phyloP scores from a whole-genome alignment of 2,888 invertebrate genomes.

The Galerucella pusilla region DNA sequence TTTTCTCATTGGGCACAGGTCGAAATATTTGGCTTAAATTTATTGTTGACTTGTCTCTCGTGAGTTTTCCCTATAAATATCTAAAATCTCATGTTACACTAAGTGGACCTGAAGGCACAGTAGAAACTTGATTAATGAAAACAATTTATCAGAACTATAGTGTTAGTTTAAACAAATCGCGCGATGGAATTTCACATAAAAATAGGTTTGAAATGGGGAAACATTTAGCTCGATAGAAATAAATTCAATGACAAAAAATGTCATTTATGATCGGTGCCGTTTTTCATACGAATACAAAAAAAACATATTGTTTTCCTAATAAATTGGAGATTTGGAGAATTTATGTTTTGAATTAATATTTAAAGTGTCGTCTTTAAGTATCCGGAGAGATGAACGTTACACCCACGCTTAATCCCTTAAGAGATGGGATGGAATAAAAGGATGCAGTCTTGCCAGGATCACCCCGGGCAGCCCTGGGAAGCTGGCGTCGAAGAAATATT shows the following conservation, averaged over 20 bases:
- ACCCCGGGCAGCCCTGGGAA: too few species aligned
- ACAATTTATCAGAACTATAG: conserved; percentile 9
- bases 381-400: too few species aligned
- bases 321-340: too few species aligned
- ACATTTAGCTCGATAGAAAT: not conserved
- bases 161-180: not conserved
- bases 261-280: not conserved
- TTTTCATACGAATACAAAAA: too few species aligned
- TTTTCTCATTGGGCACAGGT: conserved; percentile 9
- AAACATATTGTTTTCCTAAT: too few species aligned
- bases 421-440: too few species aligned
- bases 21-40: conserved; percentile 23
- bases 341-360: too few species aligned
- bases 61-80: conserved; percentile 14
- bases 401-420: too few species aligned
- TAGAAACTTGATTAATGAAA: conserved; percentile 18
- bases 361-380: too few species aligned
- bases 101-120: conserved; percentile 14
- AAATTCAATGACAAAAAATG: not conserved
- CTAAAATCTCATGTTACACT: conserved; percentile 9
- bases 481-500: too few species aligned
- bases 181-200: conserved; percentile 13
- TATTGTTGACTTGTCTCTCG: conserved; percentile 14
- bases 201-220: not conserved
- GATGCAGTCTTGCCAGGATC: too few species aligned